phyloP scores from a whole-genome alignment of 1,140 invertebrate species.

The Heliconius hermathena region DNA sequence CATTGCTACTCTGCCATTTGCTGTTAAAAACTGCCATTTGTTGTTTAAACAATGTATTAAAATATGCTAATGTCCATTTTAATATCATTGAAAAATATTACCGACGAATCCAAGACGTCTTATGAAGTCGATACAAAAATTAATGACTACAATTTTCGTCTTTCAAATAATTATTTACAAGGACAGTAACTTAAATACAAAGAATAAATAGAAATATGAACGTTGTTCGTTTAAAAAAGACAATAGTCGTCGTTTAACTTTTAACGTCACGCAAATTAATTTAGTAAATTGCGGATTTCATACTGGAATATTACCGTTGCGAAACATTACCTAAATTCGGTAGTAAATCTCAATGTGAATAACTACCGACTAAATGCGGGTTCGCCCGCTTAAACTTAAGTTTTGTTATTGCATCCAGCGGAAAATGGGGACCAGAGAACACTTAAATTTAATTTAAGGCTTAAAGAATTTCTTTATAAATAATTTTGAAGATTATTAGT shows the following conservation, averaged over 20 bases:
- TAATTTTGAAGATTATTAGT: too few species aligned
- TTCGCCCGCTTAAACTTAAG: too few species aligned
- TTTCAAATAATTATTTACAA: neutral
- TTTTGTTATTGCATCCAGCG: too few species aligned
- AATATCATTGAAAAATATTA: neutral
- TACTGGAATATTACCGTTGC: neutral
- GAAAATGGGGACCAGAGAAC: too few species aligned
- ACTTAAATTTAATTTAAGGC: too few species aligned
- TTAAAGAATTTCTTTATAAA: too few species aligned
- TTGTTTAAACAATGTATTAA: neutral
- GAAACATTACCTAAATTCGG: neutral
- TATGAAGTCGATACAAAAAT: neutral
- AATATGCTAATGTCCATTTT: neutral
- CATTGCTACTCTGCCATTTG: too few species aligned
- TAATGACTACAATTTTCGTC: neutral
- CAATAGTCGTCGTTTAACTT: conserved; percentile 5
- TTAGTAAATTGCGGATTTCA: neutral
- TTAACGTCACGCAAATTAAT: conserved; percentile 22
- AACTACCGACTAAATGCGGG: neutral
- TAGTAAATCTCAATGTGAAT: neutral
- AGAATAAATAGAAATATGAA: neutral
- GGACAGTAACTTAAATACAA: neutral
- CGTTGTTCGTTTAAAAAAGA: neutral
- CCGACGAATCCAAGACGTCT: neutral
- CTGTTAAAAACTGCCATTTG: too few species aligned